Base-by-base conservation (phyloP, 2,888 invertebrate genomes). In the Linnaemya tessellans region DNA sequence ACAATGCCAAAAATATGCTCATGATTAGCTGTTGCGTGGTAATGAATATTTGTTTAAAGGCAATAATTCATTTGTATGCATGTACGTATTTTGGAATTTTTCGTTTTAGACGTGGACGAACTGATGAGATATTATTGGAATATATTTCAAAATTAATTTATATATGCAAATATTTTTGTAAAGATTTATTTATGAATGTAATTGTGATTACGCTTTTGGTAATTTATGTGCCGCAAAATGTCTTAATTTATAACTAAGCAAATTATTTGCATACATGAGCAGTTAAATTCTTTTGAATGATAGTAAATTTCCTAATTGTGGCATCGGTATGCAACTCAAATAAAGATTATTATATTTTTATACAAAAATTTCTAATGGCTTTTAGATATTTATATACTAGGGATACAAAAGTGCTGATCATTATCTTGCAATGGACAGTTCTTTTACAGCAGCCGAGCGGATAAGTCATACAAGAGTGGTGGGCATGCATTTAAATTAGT, bases 61-160 rank as follows among this genome's bases (percentile, higher is more conserved):
- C 68, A 18, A 38, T 0, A 35, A 67, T 68, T 68, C 60, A 56
- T 3, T 30, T 77, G 30, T 67, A 20, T 20, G 20, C 13, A n/a
- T 25, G 15, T 58, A 64, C 49, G 64, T 30, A 62, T 58, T 18
- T 77, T 38, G 15, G 2, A 11, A 15, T 58, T 56, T 65, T 54
- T 49, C 13, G 46, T n/a, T 30, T 49, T 25, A n/a, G 2, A 30
- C 18, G 22, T 41, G 30, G 18, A 18, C 60, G 9, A 4, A 41
- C 56, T 46, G 38, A 73, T 60, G 49, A 22, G 54, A n/a, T 78
- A 68, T 49, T 41, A 54, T 54, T n/a, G 30, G 7, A 70, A 54
- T 70, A 41, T 41, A 30, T 82, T 75, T 78, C 71, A 58, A 35
- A 78, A 71, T 74, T 75, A 41, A 84, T 73, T 84, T 62, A 73